A percentile compares a stretch with the other conserved stretches of the same genome.
phyloP scores from a whole-genome alignment of 2,113 vertebrate genomes.

The Notothenia coriiceps region DNA sequence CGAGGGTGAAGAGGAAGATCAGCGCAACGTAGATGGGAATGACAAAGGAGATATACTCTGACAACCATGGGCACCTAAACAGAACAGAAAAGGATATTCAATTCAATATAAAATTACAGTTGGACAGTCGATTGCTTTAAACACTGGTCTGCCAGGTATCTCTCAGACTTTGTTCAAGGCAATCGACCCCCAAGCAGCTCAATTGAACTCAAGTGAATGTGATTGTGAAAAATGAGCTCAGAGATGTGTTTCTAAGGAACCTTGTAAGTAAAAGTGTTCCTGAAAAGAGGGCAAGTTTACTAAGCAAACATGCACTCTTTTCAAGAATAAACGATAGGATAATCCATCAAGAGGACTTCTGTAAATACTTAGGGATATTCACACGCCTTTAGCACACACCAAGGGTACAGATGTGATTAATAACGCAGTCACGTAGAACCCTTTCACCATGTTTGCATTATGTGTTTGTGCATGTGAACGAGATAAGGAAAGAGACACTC shows the following conservation, averaged over 20 bases:
- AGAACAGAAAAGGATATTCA: background rate
- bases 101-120: slow-evolving; percentile 1
- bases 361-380: background rate
- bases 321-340: background rate
- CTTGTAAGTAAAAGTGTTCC: background rate
- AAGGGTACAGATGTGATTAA: background rate
- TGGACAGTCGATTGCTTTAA: background rate
- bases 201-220: slow-evolving; percentile 25
- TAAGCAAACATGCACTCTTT: background rate
- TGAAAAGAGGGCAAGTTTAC: background rate
- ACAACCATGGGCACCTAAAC: slow-evolving; percentile 92
- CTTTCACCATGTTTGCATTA: background rate
- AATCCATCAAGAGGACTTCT: background rate
- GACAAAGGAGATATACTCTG: slow-evolving; percentile 88
- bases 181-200: slow-evolving; percentile 6
- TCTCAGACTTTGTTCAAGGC: background rate
- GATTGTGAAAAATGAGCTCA: slow-evolving; percentile 17
- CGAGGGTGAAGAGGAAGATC: slow-evolving; percentile 96
- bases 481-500: slow-evolving; percentile 78
- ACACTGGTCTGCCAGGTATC: too few relatives aligned
- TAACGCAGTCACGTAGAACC: background rate
- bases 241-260: slow-evolving; percentile 20
- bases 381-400: background rate
- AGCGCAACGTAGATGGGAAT: slow-evolving; percentile 92
- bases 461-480: background rate